Percentiles rank a stretch among this genome's conserved stretches.
phyloP scores from a whole-genome alignment of 1,140 invertebrate genomes.

The Conus ventricosus region DNA sequence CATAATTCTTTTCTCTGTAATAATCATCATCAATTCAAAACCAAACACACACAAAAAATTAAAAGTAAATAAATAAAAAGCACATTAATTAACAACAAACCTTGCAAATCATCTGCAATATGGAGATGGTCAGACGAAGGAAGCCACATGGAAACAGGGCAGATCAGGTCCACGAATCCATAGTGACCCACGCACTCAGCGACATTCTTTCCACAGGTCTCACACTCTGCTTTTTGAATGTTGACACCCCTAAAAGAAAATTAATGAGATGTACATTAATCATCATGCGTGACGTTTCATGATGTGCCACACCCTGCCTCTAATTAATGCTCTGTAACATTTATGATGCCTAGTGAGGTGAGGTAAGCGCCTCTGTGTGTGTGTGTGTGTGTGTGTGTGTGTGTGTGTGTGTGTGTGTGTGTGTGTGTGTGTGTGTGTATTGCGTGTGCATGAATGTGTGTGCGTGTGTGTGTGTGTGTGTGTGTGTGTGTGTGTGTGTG shows the following conservation, averaged over 20 bases:
- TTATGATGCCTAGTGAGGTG: no score
- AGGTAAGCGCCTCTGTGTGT: no score
- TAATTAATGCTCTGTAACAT: not conserved
- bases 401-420: not conserved
- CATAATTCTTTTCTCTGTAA: no score
- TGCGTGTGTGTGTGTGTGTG: no score
- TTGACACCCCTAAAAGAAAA: not conserved
- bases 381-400: no score
- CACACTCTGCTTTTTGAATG: not conserved
- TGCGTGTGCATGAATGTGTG: no score
- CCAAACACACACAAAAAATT: no score
- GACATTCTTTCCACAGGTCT: constrained; percentile 87
- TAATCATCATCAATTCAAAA: no score
- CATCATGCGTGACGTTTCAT: not conserved
- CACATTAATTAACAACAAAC: constrained; percentile 74
- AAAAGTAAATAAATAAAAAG: no score
- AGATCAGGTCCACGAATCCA: constrained; percentile 96
- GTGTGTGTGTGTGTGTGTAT: no score
- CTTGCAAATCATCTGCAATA: constrained; percentile 98
- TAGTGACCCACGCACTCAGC: constrained; percentile 98
- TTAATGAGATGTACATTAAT: no score
- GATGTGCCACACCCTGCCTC: not conserved
- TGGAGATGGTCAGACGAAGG: constrained; percentile 91
- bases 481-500: no score
- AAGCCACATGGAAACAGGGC: constrained; percentile 98